Percentiles rank a stretch among this genome's conserved stretches.
These are phyloP conservation scores for Papilio gigon DNA, from an alignment of 2,888 invertebrate species.

Conservation along the genomic window DNA sequence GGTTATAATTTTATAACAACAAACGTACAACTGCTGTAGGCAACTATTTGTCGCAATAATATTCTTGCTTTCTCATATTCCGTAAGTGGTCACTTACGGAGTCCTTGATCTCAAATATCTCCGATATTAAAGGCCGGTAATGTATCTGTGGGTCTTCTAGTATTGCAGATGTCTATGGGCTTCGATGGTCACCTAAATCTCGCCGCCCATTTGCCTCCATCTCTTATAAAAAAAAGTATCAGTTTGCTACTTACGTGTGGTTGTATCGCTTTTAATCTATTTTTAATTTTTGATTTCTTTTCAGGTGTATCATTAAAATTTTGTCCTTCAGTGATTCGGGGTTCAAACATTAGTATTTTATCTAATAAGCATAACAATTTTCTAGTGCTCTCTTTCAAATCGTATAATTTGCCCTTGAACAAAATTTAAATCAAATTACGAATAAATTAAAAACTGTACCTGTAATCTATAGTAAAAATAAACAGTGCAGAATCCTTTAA, in stretches of 20 bases:
- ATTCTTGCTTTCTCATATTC: too few species aligned
- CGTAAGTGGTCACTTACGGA: too few species aligned
- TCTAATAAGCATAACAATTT: conserved; percentile 63
- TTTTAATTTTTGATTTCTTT: not conserved
- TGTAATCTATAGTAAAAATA: not conserved
- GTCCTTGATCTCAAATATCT: too few species aligned
- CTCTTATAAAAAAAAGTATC: too few species aligned
- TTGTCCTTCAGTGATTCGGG: conserved; percentile 48
- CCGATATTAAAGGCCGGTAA: too few species aligned
- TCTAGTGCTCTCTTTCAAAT: conserved; percentile 68
- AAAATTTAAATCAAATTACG: not conserved
- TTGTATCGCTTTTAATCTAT: conserved; percentile 23
- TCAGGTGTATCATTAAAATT: not conserved
- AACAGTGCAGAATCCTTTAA: not conserved
- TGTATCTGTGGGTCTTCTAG: too few species aligned
- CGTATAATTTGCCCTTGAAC: conserved; percentile 44
- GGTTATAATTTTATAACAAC: too few species aligned
- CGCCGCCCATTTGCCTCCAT: too few species aligned
- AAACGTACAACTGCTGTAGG: too few species aligned
- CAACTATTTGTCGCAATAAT: too few species aligned
- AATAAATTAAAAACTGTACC: not conserved
- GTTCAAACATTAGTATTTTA: conserved; percentile 62
- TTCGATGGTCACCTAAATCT: too few species aligned
- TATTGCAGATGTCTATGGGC: too few species aligned
- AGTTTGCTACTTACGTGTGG: conserved; percentile 35